These are phyloP conservation scores for Thumatha senex DNA, from an alignment of 2,888 invertebrate species.

Conservation along the genomic window DNA sequence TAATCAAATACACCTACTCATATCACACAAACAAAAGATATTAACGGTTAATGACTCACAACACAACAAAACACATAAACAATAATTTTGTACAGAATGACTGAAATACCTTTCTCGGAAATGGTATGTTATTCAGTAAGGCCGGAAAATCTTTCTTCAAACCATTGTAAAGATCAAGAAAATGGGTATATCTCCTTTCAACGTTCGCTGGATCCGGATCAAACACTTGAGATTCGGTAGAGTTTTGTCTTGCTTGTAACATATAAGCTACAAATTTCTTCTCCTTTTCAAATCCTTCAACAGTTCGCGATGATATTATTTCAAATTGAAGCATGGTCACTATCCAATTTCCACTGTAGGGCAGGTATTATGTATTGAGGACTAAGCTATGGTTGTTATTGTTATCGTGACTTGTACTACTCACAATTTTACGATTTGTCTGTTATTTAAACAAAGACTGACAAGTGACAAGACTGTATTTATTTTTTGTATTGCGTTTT, in stretches of 20 bases:
- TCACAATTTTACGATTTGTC: no score
- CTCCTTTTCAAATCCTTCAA: constrained; percentile 83
- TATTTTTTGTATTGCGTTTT: no score
- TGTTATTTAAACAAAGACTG: no score
- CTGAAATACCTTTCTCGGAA: constrained; percentile 88
- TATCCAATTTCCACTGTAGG: background rate
- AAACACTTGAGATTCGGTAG: constrained; percentile 58
- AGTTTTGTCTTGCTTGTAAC: constrained; percentile 85
- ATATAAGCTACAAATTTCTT: constrained; percentile 89
- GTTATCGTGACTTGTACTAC: no score
- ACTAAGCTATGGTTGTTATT: no score
- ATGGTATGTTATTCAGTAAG: constrained; percentile 78
- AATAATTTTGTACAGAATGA: constrained; percentile 13
- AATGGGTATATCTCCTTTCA: constrained; percentile 89
- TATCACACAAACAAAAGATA: constrained; percentile 1
- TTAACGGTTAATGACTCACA: background rate
- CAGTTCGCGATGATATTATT: constrained; percentile 86
- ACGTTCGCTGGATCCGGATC: constrained; percentile 86
- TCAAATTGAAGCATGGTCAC: constrained; percentile 82
- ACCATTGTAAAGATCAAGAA: constrained; percentile 85
- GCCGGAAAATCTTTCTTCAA: constrained; percentile 84
- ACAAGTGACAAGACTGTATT: no score
- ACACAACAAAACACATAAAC: background rate
- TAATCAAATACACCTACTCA: background rate
- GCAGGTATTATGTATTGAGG: no score